phyloP scores from a whole-genome alignment of 1,140 invertebrate genomes.

The Papilio dardanus region DNA sequence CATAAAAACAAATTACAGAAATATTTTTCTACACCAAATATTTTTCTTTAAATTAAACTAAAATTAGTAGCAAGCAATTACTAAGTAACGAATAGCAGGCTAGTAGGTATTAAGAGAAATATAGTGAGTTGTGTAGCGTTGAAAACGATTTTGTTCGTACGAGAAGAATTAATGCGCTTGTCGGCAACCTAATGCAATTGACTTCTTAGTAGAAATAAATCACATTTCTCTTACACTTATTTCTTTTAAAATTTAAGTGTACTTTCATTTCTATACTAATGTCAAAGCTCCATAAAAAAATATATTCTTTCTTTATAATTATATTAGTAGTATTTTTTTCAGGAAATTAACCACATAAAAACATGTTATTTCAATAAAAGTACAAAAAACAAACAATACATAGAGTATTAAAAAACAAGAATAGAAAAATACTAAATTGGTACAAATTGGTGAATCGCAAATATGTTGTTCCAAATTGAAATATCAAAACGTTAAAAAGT shows the following conservation, averaged over 20 bases:
- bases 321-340: too few species aligned
- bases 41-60: too few species aligned
- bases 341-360: not conserved
- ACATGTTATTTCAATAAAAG: not conserved
- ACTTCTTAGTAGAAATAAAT: not conserved
- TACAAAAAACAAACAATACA: not conserved
- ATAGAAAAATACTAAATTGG: not conserved
- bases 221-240: not conserved
- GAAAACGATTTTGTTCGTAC: conserved; percentile 10
- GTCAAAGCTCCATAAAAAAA: too few species aligned
- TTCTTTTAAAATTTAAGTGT: not conserved
- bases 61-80: not conserved
- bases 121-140: not conserved
- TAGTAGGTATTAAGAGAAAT: not conserved
- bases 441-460: not conserved
- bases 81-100: not conserved
- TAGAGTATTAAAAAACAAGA: not conserved
- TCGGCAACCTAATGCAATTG: conserved; percentile 12
- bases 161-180: not conserved
- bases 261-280: not conserved
- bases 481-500: not conserved
- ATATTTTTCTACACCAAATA: too few species aligned
- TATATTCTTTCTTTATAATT: too few species aligned
- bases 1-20: too few species aligned
- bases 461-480: conserved; percentile 14